A percentile compares a stretch with the other conserved stretches of the same genome.
Evolutionary conservation across 2,888 invertebrate genomes (phyloP).

Genomic region (Callinectes sapidus): DNA sequence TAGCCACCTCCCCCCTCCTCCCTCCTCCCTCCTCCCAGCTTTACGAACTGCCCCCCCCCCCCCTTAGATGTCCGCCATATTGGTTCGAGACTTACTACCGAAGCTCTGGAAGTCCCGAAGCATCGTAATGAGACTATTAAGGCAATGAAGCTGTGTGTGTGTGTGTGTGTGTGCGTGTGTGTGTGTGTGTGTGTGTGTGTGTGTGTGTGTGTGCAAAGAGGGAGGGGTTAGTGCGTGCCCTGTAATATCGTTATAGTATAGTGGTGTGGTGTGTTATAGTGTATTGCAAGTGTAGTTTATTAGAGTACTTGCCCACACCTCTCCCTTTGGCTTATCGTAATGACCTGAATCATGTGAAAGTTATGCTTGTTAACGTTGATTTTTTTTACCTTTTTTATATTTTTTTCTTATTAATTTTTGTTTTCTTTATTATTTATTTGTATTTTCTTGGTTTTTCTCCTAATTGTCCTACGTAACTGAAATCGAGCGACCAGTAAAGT

Average conservation of each 20-base stretch:
- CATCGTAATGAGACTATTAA: slow-evolving; percentile 20
- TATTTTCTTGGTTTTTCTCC: no score
- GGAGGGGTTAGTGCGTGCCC: not conserved
- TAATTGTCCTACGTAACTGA: no score
- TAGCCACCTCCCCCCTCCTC: not conserved
- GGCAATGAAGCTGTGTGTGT: not conserved
- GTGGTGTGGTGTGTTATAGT: not conserved
- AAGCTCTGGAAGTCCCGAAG: not conserved
- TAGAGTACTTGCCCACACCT: not conserved
- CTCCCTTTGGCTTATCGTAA: not conserved
- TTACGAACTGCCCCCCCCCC: not conserved
- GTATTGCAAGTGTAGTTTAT: not conserved
- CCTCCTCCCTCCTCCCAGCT: not conserved
- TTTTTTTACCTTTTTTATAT: not conserved
- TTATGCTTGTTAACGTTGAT: not conserved
- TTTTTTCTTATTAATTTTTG: not conserved
- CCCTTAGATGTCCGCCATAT: not conserved
- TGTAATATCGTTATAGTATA: no score
- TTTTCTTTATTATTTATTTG: no score
- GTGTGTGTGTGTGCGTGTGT: not conserved
- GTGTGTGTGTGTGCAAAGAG: not conserved
- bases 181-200: slow-evolving; percentile 16
- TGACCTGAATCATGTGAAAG: not conserved
- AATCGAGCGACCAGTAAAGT: no score
- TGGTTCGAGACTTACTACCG: not conserved